A percentile compares a stretch with the other conserved stretches of the same genome.
These are phyloP conservation scores for Okamejei kenojei DNA, from an alignment of 2,797 vertebrate genomes.

Conservation along the genomic window DNA sequence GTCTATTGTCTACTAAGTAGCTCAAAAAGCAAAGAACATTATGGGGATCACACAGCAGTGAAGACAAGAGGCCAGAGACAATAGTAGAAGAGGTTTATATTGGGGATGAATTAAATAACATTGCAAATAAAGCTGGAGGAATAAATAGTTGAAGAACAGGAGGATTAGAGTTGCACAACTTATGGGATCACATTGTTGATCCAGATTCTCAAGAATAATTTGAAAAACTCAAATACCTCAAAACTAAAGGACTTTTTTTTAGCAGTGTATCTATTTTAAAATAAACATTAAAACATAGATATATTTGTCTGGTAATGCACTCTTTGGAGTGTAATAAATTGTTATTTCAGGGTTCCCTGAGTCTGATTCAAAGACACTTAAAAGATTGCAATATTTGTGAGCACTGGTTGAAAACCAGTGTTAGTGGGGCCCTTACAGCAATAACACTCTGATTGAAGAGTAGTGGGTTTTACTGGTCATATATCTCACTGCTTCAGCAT, in stretches of 20 bases:
- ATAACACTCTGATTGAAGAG: too few relatives aligned
- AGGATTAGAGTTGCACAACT: background rate
- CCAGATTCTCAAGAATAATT: background rate
- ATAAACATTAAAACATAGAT: background rate
- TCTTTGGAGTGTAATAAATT: too few relatives aligned
- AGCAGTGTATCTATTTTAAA: background rate
- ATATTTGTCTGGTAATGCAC: background rate
- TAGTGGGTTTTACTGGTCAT: too few relatives aligned
- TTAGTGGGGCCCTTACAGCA: too few relatives aligned
- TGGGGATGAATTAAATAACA: background rate
- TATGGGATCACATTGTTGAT: background rate
- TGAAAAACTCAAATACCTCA: background rate
- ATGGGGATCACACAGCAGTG: background rate
- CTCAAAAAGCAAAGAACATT: background rate
- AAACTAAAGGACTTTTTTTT: background rate
- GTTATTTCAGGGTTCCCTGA: too few relatives aligned
- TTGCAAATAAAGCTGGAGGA: background rate
- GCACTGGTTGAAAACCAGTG: too few relatives aligned
- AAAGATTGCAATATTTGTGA: too few relatives aligned
- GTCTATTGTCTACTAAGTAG: too few relatives aligned
- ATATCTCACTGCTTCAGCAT: too few relatives aligned
- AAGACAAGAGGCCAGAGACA: background rate
- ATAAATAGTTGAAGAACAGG: background rate
- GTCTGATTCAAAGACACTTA: too few relatives aligned
- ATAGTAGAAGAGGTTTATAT: background rate